Base-by-base conservation (phyloP, 2,113 vertebrate genomes). In the Rhineura floridana region DNA sequence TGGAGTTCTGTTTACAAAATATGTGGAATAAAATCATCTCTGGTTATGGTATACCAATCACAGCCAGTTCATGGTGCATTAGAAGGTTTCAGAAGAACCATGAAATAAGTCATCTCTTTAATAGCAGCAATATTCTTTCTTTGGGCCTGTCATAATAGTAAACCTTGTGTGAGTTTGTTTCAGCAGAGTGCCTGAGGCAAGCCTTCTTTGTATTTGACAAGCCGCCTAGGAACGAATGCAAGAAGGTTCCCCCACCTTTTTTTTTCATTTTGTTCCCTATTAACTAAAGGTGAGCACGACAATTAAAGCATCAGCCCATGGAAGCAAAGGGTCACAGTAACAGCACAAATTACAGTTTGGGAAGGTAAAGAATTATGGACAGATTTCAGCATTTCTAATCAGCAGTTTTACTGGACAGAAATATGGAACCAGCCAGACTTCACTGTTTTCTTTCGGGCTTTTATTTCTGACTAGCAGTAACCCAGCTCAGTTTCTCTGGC, bases 41-140 rank as follows among this genome's bases (percentile, higher is more conserved):
- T 36, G 4, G 10, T 73, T 84, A 73, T 17, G 21, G 33, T 3
- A 55, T 52, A 84, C 39, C 36, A n/a, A 44, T 62, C 73, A 80
- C 52, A 8, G 17, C n/a, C 78, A 46, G 39, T 75, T 62, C 36
- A 11, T 59, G 15, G 72, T 30, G 23, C 17, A 59, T n/a, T 62
- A 44, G 44, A 75, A 44, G 19, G 21, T 42, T 85, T 52, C 17
- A 11, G 39, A 62, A 63, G 28, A 73, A 62, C 17, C 2, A 4
- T 85, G 83, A 76, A 75, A 44, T 85, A 85, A 76, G 70, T 73
- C 33, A 79, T 79, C 77, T 55, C 52, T 79, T 55, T 80, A 59
- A 59, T 50, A 21, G 78, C 33, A 5, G n/a, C 0, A 9, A 9
- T 39, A 55, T 80, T 79, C 76, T 50, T 39, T 52, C 33, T 36